A percentile compares a stretch with the other conserved stretches of the same genome.
Evolutionary conservation across 2,888 invertebrate genomes (phyloP).

Genomic region (Zhuqinia jingwanae): DNA sequence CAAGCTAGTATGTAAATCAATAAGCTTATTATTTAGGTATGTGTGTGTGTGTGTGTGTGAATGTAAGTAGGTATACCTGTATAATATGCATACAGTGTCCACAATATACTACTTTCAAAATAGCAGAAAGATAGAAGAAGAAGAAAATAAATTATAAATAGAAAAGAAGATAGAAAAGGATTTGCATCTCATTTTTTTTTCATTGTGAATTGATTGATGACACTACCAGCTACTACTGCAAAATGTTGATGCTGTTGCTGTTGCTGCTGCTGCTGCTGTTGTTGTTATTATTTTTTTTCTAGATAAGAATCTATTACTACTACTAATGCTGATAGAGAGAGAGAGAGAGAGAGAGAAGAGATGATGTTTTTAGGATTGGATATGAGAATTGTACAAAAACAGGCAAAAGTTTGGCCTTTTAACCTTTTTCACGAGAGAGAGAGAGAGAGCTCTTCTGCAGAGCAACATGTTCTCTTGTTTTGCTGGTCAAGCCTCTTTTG

Average conservation of each 20-base stretch:
- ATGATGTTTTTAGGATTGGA: too few species aligned
- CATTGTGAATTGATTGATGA: too few species aligned
- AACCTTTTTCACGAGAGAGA: constrained; percentile 7
- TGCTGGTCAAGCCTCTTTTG: constrained; percentile 58
- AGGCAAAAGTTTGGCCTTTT: constrained; percentile 21
- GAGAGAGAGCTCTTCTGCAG: background rate
- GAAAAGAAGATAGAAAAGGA: background rate
- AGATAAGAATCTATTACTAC: constrained; percentile 48
- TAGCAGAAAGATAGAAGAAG: too few species aligned
- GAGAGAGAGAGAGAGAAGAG: too few species aligned
- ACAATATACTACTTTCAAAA: too few species aligned
- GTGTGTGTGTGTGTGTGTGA: too few species aligned
- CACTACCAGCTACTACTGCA: background rate
- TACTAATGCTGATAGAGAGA: background rate
- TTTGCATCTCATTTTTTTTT: constrained; percentile 48
- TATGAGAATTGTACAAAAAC: constrained; percentile 29
- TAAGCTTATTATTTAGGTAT: too few species aligned
- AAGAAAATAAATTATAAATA: constrained; percentile 15
- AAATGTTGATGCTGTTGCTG: background rate
- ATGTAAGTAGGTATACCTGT: too few species aligned
- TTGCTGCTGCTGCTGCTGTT: background rate
- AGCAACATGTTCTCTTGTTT: constrained; percentile 43
- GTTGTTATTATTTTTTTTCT: background rate
- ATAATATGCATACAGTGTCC: too few species aligned
- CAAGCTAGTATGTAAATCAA: too few species aligned